Conservation (phyloP, 1,140 invertebrate species). For the Choristoneura fumiferana region DNA sequence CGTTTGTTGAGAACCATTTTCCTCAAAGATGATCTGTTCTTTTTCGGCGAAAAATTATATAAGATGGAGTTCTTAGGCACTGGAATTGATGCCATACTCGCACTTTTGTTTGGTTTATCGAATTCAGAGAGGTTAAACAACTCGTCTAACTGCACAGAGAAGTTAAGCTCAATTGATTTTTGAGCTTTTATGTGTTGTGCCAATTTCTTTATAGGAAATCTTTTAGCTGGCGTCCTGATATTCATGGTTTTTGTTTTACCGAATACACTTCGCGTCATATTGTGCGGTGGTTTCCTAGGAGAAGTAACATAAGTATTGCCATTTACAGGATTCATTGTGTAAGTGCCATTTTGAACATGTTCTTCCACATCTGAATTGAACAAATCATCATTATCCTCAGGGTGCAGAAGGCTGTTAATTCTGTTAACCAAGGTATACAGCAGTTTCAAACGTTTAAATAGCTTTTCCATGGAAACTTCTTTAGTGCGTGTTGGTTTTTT, state of each 20-base stretch:
- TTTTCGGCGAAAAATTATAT: conserved; percentile 51
- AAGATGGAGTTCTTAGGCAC: conserved; percentile 41
- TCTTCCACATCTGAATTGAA: conserved; percentile 42
- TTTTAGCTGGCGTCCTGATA: conserved; percentile 43
- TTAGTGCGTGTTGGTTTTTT: conserved; percentile 34
- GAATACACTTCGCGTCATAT: conserved; percentile 56
- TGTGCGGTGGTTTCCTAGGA: conserved; percentile 36
- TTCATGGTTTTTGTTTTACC: conserved; percentile 52
- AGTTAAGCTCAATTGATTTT: conserved; percentile 51
- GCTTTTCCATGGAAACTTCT: conserved; percentile 44
- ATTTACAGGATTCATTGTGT: conserved; percentile 46
- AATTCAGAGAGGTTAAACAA: conserved; percentile 42
- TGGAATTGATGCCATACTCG: conserved; percentile 22
- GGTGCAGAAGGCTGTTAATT: conserved; percentile 49
- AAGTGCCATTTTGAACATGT: conserved; percentile 39
- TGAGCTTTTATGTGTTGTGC: conserved; percentile 49
- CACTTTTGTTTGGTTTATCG: conserved; percentile 20
- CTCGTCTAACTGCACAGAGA: conserved; percentile 57
- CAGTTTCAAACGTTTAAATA: conserved; percentile 66
- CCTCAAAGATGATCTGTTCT: conserved; percentile 49
- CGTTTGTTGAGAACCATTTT: conserved; percentile 48
- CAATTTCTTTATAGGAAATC: conserved; percentile 47
- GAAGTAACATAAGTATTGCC: conserved; percentile 45
- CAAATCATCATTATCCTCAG: conserved; percentile 53
- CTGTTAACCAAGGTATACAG: conserved; percentile 61